Base-by-base conservation (phyloP, 2,888 invertebrate species). In the Sinotaia quadrata region DNA sequence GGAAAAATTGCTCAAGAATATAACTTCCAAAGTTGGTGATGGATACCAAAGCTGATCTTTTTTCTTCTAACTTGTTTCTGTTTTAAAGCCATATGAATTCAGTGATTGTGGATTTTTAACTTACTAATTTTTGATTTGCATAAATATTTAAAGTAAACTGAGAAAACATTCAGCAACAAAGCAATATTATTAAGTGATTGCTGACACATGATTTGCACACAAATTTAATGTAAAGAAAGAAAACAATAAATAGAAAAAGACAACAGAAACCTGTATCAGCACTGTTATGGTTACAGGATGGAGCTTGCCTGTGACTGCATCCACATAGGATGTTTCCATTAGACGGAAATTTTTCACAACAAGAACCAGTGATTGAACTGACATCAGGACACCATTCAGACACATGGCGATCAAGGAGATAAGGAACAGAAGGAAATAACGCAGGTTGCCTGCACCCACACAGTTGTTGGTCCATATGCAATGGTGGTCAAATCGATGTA, bases 391-490 rank as follows among this genome's bases (percentile, higher is more conserved):
- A 7, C 83, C 87, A 66, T 86, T 83, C 27, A 78, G 56, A 31
- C 81, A 78, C 82, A 86, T 84, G 15, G 78, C 74, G 7, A 81
- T 60, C 24, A 86, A 73, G 2, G 85, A 79, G 24, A 82, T 56
- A 66, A 87, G 82, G 67, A 87, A 85, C 34, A 77, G 59, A 4
- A 87, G 65, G 75, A 87, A 87, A 74, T 80, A 85, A 31, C 82
- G 78, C 66, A 84, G 80, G 71, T 86, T 87, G n/a, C 81, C 74
- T 3, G 80, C 86, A n/a, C 86, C 87, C 7, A 87, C 83, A 74
- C 84, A 84, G 75, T 84, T 87, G 74, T 87, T 86, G 24, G 86
- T 86, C 87, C 87, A 87, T 21, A 85, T 78, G 75, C 87, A 87
- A 74, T 87, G 87, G 68, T 87, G 87, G 71, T 87, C 87, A 79